phyloP scores from a whole-genome alignment of 2,888 invertebrate genomes.

The Fragum whitleyi region DNA sequence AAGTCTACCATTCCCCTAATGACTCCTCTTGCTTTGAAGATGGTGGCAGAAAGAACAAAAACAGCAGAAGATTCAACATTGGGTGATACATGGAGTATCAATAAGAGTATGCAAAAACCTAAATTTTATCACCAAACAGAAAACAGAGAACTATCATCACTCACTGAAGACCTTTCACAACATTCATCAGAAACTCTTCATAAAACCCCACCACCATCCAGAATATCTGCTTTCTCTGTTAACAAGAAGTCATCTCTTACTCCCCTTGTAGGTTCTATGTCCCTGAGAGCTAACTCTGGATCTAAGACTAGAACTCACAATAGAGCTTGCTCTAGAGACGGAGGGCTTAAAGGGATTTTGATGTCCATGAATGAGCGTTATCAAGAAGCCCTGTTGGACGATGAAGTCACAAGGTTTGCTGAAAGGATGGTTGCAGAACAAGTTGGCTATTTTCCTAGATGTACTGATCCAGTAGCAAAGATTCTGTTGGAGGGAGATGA shows the following conservation, averaged over 20 bases:
- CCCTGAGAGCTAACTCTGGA: constrained; percentile 42
- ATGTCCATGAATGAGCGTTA: constrained; percentile 39
- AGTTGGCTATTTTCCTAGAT: constrained; percentile 15
- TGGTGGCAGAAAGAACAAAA: constrained; percentile 47
- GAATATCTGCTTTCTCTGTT: constrained; percentile 8
- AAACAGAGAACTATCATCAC: not conserved
- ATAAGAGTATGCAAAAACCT: not conserved
- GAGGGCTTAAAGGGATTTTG: constrained; percentile 7
- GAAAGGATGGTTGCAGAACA: constrained; percentile 32
- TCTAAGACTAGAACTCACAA: not conserved
- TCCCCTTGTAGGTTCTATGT: constrained; percentile 43
- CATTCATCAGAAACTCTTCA: not conserved
- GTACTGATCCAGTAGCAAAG: constrained; percentile 52
- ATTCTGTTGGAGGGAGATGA: constrained; percentile 55
- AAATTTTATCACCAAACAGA: constrained; percentile 2
- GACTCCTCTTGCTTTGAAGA: constrained; percentile 62
- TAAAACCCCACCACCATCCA: constrained; percentile 9
- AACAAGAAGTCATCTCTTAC: not conserved
- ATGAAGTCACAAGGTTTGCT: constrained; percentile 50
- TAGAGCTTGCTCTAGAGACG: not conserved
- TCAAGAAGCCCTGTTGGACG: constrained; percentile 47
- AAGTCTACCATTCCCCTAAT: constrained; percentile 45
- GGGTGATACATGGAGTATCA: not conserved
- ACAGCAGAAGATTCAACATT: not conserved
- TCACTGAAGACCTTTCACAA: not conserved